phyloP scores from a whole-genome alignment of 2,113 vertebrate species.

The Microcebus jonahi region DNA sequence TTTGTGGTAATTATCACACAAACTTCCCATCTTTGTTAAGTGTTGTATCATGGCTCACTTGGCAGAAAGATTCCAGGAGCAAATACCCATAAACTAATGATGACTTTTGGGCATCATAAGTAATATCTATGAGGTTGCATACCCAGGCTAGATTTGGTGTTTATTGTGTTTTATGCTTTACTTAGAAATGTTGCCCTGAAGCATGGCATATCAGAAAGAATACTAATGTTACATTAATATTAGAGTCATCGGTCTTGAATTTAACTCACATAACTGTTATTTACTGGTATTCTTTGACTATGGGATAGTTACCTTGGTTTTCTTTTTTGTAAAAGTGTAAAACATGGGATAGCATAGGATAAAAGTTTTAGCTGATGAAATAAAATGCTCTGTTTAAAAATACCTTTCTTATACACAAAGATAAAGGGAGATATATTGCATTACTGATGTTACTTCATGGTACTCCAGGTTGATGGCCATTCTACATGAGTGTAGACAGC shows the following conservation, averaged over 20 bases:
- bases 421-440: background rate
- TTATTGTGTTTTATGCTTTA: background rate
- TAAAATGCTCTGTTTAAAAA: background rate
- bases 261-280: background rate
- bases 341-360: background rate
- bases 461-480: background rate
- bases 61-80: background rate
- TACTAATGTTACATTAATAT: background rate
- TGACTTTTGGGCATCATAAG: background rate
- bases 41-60: background rate
- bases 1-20: background rate
- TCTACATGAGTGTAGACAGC: accelerated
- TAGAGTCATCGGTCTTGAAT: background rate
- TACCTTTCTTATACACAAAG: background rate
- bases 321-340: background rate
- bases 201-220: background rate
- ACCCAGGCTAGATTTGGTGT: background rate
- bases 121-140: background rate
- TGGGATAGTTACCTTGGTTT: background rate
- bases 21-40: background rate
- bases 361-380: background rate
- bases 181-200: background rate
- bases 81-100: background rate
- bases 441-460: background rate
- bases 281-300: background rate